Conservation (phyloP, 2,888 invertebrate species). For the Epistrophe grossulariae region DNA sequence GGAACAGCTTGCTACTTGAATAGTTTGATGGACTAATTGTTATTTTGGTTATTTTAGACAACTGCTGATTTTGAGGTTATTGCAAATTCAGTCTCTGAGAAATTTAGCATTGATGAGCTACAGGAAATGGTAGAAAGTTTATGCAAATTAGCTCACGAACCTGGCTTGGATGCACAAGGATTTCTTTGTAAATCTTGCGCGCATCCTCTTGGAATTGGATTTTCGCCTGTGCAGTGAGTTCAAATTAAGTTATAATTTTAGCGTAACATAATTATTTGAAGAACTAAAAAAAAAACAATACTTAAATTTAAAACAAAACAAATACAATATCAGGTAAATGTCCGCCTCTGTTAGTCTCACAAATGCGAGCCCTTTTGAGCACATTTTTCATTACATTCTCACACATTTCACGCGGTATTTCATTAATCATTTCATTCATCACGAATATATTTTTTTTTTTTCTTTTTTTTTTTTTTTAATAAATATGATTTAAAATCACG, state of each 20-base stretch:
- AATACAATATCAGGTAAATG: too few species aligned
- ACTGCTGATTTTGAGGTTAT: slow-evolving; percentile 86
- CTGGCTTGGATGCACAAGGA: slow-evolving; percentile 93
- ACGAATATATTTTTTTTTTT: too few species aligned
- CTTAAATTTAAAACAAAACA: too few species aligned
- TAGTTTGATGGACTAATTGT: neutral
- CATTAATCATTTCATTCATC: too few species aligned
- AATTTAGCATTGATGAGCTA: slow-evolving; percentile 85
- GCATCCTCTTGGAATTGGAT: slow-evolving; percentile 87
- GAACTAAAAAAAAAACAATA: too few species aligned
- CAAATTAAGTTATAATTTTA: slow-evolving; percentile 13
- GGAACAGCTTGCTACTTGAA: neutral
- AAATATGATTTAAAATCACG: too few species aligned
- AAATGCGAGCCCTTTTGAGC: too few species aligned
- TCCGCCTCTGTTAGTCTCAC: too few species aligned
- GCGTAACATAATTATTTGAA: neutral
- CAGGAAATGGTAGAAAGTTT: slow-evolving; percentile 88
- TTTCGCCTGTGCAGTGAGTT: slow-evolving; percentile 85
- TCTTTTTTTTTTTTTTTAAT: too few species aligned
- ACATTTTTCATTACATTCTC: too few species aligned
- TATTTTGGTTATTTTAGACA: slow-evolving; percentile 77
- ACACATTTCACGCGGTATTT: too few species aligned
- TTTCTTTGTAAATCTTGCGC: slow-evolving; percentile 90
- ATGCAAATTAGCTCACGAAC: slow-evolving; percentile 89
- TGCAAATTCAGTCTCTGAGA: slow-evolving; percentile 84